Base-by-base conservation (phyloP, 2,113 vertebrate species). In the Crotalus helleri region DNA sequence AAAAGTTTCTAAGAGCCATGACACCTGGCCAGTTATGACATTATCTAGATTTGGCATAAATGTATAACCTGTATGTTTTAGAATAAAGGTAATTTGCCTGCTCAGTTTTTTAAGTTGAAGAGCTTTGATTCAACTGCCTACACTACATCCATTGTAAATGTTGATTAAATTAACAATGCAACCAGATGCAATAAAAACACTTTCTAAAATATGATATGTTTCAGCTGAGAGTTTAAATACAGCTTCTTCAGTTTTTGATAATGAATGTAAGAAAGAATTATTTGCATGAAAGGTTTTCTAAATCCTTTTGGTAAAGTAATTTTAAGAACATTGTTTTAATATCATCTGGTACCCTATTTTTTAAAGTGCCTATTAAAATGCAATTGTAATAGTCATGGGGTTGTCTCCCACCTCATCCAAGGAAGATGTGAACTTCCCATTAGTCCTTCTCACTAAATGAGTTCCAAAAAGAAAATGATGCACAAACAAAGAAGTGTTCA, bases 301-400 rank as follows among this genome's bases (percentile, higher is more conserved):
- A 49, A 91, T 95, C 24, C n/a, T 74, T 0, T 89, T 95, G 95
- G 94, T 94, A 53, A 92, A 46, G 53, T 94, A 95, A 94, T 95
- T 95, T 90, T 51, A 94, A 93, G 87, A 94, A 94, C 91, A 90
- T 21, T 95, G 55, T 29, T 89, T 94, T 90, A 95, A 57, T 85
- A 87, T n/a, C 46, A 29, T 29, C 11, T n/a, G 92, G 88, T 0
- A 58, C 21, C 57, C 85, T 92, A 26, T 91, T 81, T 81, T 94
- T 94, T 26, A 86, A 95, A 92, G 4, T 19, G 7, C 17, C 87
- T 90, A 55, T 94, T 58, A 95, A 89, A 94, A 87, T 7, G 91
- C n/a, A 96, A 15, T 29, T 94, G 94, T 91, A 91, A 58, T 17
- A 87, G 89, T 93, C 64, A 91, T 94, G 94, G 95, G 44, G 93